A percentile compares a stretch with the other conserved stretches of the same genome.
phyloP scores from a whole-genome alignment of 2,888 invertebrate genomes.

The Spilosoma lubricipeda region DNA sequence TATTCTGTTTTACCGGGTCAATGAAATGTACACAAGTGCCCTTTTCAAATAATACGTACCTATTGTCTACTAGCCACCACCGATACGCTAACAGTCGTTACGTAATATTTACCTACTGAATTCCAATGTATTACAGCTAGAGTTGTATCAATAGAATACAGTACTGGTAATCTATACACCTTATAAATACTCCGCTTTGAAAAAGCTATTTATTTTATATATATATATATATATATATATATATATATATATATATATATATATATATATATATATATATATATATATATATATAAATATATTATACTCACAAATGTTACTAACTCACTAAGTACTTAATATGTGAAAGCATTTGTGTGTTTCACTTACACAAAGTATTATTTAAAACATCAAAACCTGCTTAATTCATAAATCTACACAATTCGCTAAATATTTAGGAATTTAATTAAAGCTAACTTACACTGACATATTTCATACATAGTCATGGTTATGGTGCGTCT shows the following conservation, averaged over 20 bases:
- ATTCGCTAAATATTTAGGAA: neutral
- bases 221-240: too few species aligned
- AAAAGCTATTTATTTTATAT: neutral
- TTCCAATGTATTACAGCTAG: conserved; percentile 36
- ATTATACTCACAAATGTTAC: neutral
- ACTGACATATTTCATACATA: too few species aligned
- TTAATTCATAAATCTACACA: neutral
- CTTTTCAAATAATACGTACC: conserved; percentile 52
- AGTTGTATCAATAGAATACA: conserved; percentile 6
- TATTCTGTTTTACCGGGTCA: conserved; percentile 54
- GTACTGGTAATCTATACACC: neutral
- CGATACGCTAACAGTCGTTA: conserved; percentile 28
- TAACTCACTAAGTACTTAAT: neutral
- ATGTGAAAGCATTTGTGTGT: neutral
- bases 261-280: too few species aligned
- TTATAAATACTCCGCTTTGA: neutral
- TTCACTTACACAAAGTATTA: neutral
- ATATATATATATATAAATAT: too few species aligned
- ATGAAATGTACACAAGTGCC: conserved; percentile 72
- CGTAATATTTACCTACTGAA: conserved; percentile 49
- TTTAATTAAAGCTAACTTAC: too few species aligned
- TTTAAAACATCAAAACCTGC: neutral
- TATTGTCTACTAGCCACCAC: conserved; percentile 48
- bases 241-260: too few species aligned
- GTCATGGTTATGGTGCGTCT: too few species aligned